Conservation (phyloP, 2,797 vertebrate species). For the Iguana delicatissima region DNA sequence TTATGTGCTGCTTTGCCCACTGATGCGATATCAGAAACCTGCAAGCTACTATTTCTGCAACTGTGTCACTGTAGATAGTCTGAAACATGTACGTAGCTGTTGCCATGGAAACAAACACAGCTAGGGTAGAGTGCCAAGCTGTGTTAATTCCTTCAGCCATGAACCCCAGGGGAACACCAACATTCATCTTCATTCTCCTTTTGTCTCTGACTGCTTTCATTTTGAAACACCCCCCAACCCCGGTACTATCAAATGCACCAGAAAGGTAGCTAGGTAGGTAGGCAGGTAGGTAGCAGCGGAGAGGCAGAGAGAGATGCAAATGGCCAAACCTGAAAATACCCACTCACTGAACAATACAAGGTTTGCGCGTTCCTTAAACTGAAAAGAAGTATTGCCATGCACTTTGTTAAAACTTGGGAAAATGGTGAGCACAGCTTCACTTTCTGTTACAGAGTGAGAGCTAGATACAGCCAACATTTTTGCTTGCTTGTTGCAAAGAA, state of each 20-base stretch:
- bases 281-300: neutral
- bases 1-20: constrained; percentile 75
- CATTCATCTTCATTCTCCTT: constrained; percentile 82
- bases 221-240: constrained; percentile 53
- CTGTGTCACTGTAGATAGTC: constrained; percentile 84
- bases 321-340: constrained; percentile 61
- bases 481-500: too few species aligned
- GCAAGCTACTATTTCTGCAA: constrained; percentile 83
- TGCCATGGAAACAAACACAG: constrained; percentile 84
- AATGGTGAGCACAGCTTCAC: constrained; percentile 55
- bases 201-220: constrained; percentile 79
- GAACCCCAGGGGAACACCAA: constrained; percentile 83
- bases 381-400: neutral
- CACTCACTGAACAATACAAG: constrained; percentile 30
- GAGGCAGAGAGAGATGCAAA: too few species aligned
- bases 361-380: neutral
- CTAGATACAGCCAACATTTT: neutral
- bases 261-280: constrained; percentile 47
- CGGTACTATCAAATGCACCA: constrained; percentile 75
- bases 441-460: neutral
- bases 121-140: constrained; percentile 85
- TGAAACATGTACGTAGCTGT: constrained; percentile 83
- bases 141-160: constrained; percentile 88
- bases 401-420: constrained; percentile 48
- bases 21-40: constrained; percentile 78